These are phyloP conservation scores for Brachionus plicatilis DNA, from an alignment of 1,140 invertebrate genomes.

Conservation along the genomic window DNA sequence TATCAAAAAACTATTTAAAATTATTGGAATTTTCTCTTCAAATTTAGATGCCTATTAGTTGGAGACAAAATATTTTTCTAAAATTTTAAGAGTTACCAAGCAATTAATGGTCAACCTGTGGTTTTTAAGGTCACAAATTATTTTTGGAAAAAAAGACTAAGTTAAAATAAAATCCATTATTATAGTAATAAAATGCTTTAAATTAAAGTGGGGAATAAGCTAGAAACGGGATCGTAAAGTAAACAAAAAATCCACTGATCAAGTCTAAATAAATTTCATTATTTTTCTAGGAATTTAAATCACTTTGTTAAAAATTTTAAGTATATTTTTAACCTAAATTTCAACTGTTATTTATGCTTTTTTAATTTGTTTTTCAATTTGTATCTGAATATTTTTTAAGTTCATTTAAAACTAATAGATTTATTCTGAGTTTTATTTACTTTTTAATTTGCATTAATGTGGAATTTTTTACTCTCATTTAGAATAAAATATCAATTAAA, in stretches of 20 bases:
- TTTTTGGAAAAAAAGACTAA: not conserved
- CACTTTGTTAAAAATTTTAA: not conserved
- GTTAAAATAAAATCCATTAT: not conserved
- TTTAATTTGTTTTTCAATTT: slow-evolving; percentile 3
- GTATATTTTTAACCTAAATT: slow-evolving; percentile 35
- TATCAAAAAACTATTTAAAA: too few species aligned
- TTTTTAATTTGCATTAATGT: not conserved
- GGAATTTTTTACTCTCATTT: not conserved
- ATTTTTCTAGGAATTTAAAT: not conserved
- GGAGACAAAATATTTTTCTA: too few species aligned
- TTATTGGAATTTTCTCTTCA: not conserved
- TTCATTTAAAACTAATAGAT: not conserved
- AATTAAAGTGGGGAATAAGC: not conserved
- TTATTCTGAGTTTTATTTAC: not conserved
- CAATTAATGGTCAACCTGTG: not conserved
- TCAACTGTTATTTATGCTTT: not conserved
- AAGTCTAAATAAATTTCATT: not conserved
- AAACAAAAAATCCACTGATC: not conserved
- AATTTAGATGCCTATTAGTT: not conserved
- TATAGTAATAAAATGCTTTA: not conserved
- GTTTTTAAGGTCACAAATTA: not conserved
- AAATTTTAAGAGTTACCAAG: not conserved
- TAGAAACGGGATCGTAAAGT: not conserved
- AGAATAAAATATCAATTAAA: not conserved
- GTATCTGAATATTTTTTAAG: not conserved